These are phyloP conservation scores for Cirrhinus molitorella DNA, from an alignment of 2,797 vertebrate species.

Conservation along the genomic window DNA sequence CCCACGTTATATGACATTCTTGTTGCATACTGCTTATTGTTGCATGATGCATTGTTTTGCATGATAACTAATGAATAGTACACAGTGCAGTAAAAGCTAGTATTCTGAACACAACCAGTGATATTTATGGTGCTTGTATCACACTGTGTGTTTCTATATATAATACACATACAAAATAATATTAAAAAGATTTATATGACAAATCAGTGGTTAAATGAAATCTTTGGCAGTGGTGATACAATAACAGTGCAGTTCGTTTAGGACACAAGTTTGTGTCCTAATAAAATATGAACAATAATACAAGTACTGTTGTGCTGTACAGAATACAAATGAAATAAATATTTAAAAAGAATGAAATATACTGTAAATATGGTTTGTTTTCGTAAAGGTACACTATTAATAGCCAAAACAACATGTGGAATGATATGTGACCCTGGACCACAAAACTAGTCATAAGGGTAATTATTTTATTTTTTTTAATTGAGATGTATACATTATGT, in stretches of 20 bases:
- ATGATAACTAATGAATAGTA: too few relatives aligned
- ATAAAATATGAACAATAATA: constrained; percentile 30
- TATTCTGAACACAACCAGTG: background rate
- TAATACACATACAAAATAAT: background rate
- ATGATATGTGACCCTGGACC: background rate
- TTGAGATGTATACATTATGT: too few relatives aligned
- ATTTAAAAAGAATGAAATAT: background rate
- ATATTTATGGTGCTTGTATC: background rate
- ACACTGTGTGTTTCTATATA: constrained; percentile 3
- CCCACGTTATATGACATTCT: background rate
- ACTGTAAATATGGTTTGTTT: background rate
- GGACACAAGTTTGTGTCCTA: background rate
- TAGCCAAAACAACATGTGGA: background rate
- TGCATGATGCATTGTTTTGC: background rate
- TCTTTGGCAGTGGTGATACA: constrained; percentile 8
- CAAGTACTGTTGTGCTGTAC: background rate
- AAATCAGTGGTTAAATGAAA: constrained; percentile 2
- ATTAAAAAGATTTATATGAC: constrained; percentile 9
- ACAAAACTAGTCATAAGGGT: too few relatives aligned
- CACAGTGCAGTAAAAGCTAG: background rate
- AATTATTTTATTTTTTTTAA: too few relatives aligned
- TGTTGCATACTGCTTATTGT: background rate
- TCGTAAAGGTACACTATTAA: background rate
- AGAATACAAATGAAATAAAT: constrained; percentile 22
- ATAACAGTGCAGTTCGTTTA: background rate